phyloP scores from a whole-genome alignment of 1,140 invertebrate genomes.

The Neodiprion pinetum region DNA sequence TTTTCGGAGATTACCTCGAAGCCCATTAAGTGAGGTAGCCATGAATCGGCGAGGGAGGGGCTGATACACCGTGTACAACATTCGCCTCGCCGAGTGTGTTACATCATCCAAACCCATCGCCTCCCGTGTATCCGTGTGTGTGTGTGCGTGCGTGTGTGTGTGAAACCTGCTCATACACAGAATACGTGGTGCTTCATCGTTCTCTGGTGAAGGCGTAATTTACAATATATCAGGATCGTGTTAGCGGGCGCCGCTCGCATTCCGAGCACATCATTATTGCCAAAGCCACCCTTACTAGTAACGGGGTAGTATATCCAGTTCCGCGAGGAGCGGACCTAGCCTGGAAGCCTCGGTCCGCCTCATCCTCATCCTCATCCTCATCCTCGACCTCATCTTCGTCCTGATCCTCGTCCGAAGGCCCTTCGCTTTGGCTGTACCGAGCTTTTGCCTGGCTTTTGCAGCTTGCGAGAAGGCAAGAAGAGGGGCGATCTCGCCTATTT shows the following conservation, averaged over 20 bases:
- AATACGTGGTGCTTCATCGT: background rate
- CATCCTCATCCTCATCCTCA: too few relatives aligned
- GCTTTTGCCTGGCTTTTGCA: background rate
- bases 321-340: too few relatives aligned
- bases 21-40: conserved; percentile 1
- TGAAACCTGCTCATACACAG: background rate
- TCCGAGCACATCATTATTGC: conserved; percentile 17
- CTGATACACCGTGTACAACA: background rate
- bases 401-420: background rate
- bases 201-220: conserved; percentile 3
- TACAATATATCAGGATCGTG: conserved; percentile 17
- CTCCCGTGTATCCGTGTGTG: too few relatives aligned
- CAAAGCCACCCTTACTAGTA: background rate
- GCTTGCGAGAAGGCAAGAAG: background rate
- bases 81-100: background rate
- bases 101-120: too few relatives aligned
- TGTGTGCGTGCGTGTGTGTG: background rate
- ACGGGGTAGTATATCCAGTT: conserved; percentile 5
- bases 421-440: background rate
- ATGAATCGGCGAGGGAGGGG: background rate
- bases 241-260: conserved; percentile 11
- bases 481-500: background rate
- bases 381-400: background rate
- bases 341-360: too few relatives aligned
- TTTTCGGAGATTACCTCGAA: conserved; percentile 1